Evolutionary conservation across 2,797 vertebrate genomes (phyloP).

Genomic region (Meda fulgida): DNA sequence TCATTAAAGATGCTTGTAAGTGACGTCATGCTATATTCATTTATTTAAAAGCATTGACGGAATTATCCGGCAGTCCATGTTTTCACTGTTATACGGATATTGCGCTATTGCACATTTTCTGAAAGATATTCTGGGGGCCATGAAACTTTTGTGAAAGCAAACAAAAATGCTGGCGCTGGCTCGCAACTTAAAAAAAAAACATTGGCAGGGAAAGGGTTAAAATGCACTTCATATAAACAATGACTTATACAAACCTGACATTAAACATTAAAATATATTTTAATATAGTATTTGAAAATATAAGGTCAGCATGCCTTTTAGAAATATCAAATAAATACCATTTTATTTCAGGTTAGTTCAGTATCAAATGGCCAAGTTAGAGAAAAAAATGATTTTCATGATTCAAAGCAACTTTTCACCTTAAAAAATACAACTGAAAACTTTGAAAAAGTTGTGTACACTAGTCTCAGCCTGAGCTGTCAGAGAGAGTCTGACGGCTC

Average conservation of each 20-base stretch:
- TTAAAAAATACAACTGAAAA: neutral
- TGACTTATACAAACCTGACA: neutral
- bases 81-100: too few relatives aligned
- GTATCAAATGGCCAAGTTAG: neutral
- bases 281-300: neutral
- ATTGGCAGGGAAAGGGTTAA: neutral
- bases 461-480: neutral
- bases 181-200: neutral
- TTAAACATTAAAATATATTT: neutral
- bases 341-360: neutral
- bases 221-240: neutral
- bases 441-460: neutral
- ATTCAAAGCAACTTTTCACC: neutral
- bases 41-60: neutral
- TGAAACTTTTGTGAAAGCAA: too few relatives aligned
- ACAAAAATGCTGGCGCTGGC: too few relatives aligned
- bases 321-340: neutral
- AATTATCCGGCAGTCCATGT: too few relatives aligned
- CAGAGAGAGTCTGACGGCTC: too few relatives aligned
- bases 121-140: too few relatives aligned
- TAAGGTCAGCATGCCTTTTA: neutral
- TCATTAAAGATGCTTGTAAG: neutral
- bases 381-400: neutral
- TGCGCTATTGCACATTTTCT: too few relatives aligned
- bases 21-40: neutral